These are phyloP conservation scores for Clarias magur DNA, from an alignment of 2,113 vertebrate species.

Conservation along the genomic window DNA sequence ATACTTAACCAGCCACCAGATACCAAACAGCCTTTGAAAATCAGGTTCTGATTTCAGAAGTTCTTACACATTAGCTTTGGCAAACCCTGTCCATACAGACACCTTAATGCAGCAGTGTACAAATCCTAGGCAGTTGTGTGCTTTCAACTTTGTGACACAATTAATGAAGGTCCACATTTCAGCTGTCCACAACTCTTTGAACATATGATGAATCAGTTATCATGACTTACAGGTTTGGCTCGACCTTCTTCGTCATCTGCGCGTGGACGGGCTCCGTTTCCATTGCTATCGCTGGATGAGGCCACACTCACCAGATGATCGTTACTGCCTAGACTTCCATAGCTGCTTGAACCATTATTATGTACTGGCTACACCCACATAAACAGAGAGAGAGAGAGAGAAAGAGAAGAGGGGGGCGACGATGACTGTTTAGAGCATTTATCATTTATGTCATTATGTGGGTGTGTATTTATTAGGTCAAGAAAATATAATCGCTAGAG, in stretches of 20 bases:
- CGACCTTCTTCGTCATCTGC: slow-evolving; percentile 72
- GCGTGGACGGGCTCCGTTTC: slow-evolving; percentile 59
- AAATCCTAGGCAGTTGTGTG: not conserved
- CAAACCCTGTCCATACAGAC: not conserved
- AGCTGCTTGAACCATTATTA: slow-evolving; percentile 86
- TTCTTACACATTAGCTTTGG: not conserved
- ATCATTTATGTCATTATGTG: not conserved
- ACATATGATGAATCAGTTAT: not conserved
- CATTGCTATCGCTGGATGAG: slow-evolving; percentile 86
- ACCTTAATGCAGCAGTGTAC: not conserved
- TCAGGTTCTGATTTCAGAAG: not conserved
- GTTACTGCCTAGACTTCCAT: slow-evolving; percentile 85
- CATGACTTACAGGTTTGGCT: slow-evolving; percentile 79
- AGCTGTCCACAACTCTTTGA: not conserved
- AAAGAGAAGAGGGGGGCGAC: not conserved
- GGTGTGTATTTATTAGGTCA: not conserved
- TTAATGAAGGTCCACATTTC: not conserved
- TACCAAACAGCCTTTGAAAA: not conserved
- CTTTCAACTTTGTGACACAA: not conserved
- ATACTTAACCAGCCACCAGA: not conserved
- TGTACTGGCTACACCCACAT: slow-evolving; percentile 80
- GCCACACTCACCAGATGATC: slow-evolving; percentile 85
- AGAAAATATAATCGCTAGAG: not conserved
- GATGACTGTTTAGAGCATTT: not conserved
- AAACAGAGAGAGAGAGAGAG: not conserved